A percentile compares a stretch with the other conserved stretches of the same genome.
phyloP scores from a whole-genome alignment of 2,113 vertebrate genomes.

The Crotalus horridus region DNA sequence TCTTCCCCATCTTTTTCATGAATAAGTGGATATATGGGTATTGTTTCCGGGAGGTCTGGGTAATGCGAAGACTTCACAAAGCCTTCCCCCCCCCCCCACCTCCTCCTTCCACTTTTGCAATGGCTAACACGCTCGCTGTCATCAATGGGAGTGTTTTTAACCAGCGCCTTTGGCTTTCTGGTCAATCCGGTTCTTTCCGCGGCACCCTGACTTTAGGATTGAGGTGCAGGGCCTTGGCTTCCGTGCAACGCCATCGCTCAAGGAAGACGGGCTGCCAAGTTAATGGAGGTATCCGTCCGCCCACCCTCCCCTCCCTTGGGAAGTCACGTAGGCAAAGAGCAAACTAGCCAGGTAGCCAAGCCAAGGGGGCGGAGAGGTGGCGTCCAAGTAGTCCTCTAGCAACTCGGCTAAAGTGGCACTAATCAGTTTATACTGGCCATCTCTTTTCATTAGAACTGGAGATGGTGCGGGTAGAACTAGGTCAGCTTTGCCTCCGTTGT shows the following conservation, averaged over 20 bases:
- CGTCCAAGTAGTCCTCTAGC: background rate
- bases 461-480: background rate
- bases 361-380: conserved; percentile 32
- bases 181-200: background rate
- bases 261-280: background rate
- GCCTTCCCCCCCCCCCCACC: background rate
- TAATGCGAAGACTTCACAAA: background rate
- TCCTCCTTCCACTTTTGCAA: background rate
- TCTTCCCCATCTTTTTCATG: background rate
- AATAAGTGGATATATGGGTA: background rate
- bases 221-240: conserved; percentile 5
- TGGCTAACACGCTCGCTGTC: background rate
- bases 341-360: conserved; percentile 49
- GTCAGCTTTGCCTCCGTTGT: background rate
- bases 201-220: background rate
- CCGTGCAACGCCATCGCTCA: background rate
- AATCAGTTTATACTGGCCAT: background rate
- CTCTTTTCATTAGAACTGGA: background rate
- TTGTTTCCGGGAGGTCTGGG: background rate
- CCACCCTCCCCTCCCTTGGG: conserved; percentile 54
- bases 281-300: conserved; percentile 6
- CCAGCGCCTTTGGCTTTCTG: conserved; percentile 42
- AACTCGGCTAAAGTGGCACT: background rate
- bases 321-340: conserved; percentile 74
- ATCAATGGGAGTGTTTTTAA: conserved; percentile 23